Percentiles rank a stretch among this genome's conserved stretches.
Evolutionary conservation across 2,797 vertebrate species (phyloP).

Genomic region (Scolopax bukidnonensis): DNA sequence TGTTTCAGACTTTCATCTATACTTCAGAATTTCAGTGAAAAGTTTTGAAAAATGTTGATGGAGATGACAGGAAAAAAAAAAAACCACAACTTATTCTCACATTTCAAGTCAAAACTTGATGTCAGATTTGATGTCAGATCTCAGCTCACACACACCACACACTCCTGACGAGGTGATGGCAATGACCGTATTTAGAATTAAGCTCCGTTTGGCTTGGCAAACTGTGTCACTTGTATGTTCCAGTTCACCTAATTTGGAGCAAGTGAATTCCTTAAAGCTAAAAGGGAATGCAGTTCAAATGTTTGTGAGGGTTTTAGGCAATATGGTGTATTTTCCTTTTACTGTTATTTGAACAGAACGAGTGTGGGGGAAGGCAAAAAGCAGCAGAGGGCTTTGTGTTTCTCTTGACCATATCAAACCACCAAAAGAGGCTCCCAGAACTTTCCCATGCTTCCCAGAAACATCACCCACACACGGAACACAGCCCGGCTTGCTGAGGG

Average conservation of each 20-base stretch:
- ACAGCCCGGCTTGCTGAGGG: not conserved
- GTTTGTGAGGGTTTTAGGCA: not conserved
- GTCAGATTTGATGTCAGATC: not conserved
- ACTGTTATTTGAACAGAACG: not conserved
- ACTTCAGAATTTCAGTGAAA: not conserved
- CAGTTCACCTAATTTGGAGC: not conserved
- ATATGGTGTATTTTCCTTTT: not conserved
- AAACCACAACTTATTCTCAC: not conserved
- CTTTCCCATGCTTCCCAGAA: not conserved
- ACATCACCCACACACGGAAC: not conserved
- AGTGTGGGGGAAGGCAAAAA: not conserved
- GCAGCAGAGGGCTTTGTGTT: not conserved
- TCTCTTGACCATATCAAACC: not conserved
- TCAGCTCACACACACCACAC: not conserved
- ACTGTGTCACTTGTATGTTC: not conserved
- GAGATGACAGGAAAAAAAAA: not conserved
- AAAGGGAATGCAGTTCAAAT: not conserved
- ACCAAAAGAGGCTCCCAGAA: not conserved
- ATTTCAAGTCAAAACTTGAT: not conserved
- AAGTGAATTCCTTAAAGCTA: not conserved
- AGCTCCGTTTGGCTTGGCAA: not conserved
- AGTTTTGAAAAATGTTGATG: not conserved
- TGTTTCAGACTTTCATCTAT: not conserved
- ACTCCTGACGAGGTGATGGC: not conserved
- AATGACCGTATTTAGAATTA: not conserved